Percentiles rank a stretch among this genome's conserved stretches.
Evolutionary conservation across 92 coral and sea anemone species (phyloP).

Genomic region (Siderastrea radians): DNA sequence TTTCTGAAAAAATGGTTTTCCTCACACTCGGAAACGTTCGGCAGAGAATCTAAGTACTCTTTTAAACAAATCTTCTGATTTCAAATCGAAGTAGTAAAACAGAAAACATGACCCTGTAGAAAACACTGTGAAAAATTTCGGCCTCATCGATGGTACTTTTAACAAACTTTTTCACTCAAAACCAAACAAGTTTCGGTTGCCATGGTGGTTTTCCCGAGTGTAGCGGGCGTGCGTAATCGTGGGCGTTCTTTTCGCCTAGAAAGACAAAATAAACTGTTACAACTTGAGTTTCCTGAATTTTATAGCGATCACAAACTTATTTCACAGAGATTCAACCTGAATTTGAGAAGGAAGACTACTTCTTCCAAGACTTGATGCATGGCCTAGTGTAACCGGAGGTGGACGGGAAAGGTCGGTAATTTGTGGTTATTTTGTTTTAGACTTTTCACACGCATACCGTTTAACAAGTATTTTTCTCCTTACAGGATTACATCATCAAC

Average conservation of each 20-base stretch:
- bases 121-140: too few species aligned
- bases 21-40: background rate
- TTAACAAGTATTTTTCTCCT: background rate
- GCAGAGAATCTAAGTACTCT: background rate
- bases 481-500: background rate
- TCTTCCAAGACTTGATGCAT: background rate
- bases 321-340: background rate
- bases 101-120: too few species aligned
- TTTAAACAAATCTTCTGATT: too few species aligned
- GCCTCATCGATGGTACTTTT: too few species aligned
- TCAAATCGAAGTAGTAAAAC: too few species aligned
- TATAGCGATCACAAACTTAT: background rate
- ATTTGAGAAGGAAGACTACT: background rate
- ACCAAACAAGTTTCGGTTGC: background rate
- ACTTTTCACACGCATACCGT: background rate
- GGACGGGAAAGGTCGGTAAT: background rate
- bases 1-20: background rate
- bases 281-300: background rate
- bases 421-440: background rate
- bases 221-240: too few species aligned
- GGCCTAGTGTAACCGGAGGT: background rate
- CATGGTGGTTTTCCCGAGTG: background rate
- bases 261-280: background rate
- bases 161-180: background rate
- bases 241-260: background rate